These are phyloP conservation scores for Forbesichthys agassizii DNA, from an alignment of 2,113 vertebrate species.

Conservation along the genomic window DNA sequence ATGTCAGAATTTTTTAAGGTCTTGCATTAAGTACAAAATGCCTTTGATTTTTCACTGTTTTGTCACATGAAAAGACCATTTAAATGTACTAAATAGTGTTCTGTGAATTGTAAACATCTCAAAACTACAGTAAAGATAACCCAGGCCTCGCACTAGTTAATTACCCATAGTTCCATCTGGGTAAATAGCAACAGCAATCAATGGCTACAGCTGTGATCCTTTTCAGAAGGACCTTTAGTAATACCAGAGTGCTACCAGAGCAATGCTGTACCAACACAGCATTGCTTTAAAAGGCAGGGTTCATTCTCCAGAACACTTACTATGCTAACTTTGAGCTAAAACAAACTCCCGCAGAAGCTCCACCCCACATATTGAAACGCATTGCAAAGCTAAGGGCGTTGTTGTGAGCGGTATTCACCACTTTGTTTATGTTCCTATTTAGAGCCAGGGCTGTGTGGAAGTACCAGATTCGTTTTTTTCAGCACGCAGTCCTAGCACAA, in stretches of 20 bases:
- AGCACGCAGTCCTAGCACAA: no score
- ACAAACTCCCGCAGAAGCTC: no score
- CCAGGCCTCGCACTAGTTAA: not conserved
- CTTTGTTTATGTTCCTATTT: no score
- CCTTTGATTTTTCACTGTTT: not conserved
- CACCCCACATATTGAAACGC: no score
- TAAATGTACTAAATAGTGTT: conserved; percentile 3
- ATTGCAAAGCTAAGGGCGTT: no score
- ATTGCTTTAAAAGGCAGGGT: no score
- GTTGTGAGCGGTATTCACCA: no score
- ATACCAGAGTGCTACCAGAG: not conserved
- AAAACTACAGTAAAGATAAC: not conserved
- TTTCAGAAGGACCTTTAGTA: not conserved
- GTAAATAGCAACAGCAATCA: not conserved
- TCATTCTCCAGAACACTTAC: no score
- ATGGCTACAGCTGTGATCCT: not conserved
- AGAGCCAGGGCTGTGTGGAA: no score
- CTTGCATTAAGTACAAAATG: not conserved
- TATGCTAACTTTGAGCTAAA: no score
- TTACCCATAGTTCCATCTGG: not conserved
- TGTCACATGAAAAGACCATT: not conserved
- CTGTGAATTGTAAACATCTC: not conserved
- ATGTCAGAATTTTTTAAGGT: not conserved
- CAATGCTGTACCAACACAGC: not conserved
- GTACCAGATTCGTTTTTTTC: no score